Evolutionary conservation across 35 echinoderm and acorn worm genomes (phyloP).

Genomic region (Holothuria glaberrima): DNA sequence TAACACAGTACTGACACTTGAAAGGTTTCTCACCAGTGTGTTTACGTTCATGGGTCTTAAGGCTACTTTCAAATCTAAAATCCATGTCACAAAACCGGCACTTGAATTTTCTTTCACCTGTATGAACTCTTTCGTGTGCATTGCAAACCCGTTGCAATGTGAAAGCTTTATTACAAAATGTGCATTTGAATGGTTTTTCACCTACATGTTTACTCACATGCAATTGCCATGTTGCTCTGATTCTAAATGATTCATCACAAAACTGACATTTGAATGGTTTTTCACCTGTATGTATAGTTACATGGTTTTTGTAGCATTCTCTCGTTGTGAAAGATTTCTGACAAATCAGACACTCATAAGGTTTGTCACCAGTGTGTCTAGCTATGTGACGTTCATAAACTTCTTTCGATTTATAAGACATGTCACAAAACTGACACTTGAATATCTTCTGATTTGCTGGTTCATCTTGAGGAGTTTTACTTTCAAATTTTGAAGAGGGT

Average conservation of each 20-base stretch:
- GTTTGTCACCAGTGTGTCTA: conserved; percentile 63
- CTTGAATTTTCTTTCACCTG: neutral
- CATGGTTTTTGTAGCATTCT: conserved; percentile 18
- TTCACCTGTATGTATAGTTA: neutral
- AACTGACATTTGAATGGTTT: neutral
- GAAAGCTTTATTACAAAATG: conserved; percentile 12
- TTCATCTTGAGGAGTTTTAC: too few species aligned
- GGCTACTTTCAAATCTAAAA: neutral
- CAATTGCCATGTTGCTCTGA: too few species aligned
- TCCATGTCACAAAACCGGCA: neutral
- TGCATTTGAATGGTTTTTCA: neutral
- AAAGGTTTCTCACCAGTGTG: conserved; percentile 58
- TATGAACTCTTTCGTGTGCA: conserved; percentile 22
- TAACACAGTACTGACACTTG: conserved; percentile 38
- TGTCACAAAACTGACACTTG: conserved; percentile 13
- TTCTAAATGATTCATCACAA: too few species aligned
- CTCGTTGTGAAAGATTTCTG: conserved; percentile 27
- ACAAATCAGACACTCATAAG: conserved; percentile 64
- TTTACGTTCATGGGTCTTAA: neutral
- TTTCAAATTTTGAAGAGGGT: too few species aligned
- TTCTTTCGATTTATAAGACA: neutral
- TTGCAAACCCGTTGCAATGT: neutral
- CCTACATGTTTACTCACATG: too few species aligned
- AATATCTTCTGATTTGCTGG: too few species aligned
- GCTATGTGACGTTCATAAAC: conserved; percentile 26